These are phyloP conservation scores for Metallyticus violacea DNA, from an alignment of 2,888 invertebrate genomes.

Conservation along the genomic window DNA sequence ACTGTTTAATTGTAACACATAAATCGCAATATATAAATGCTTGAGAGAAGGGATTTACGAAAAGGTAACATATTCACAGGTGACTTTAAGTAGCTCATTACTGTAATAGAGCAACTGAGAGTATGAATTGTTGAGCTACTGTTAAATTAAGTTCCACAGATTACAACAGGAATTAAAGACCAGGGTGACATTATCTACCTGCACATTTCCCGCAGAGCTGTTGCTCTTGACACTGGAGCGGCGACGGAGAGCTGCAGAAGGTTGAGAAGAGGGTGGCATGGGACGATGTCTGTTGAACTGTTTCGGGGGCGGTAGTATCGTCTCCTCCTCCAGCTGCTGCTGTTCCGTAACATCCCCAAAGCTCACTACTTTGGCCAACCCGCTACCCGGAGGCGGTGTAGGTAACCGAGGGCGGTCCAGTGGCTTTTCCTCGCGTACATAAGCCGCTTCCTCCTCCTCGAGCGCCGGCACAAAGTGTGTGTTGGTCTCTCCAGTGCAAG, in stretches of 20 bases:
- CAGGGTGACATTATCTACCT: no score
- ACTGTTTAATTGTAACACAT: no score
- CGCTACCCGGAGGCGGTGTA: conserved; percentile 41
- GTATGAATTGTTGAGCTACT: no score
- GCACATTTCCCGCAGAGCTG: not conserved
- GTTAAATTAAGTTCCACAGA: no score
- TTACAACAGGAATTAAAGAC: no score
- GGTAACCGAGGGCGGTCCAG: conserved; percentile 42
- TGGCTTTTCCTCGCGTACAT: conserved; percentile 28
- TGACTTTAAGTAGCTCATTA: no score
- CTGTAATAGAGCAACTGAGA: no score
- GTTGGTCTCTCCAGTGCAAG: conserved; percentile 37
- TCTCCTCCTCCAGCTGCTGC: conserved; percentile 36
- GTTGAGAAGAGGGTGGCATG: not conserved
- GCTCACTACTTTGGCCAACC: conserved; percentile 30
- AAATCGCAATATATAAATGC: no score
- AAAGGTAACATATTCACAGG: no score
- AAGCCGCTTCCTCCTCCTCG: conserved; percentile 32
- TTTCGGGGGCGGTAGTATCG: conserved; percentile 44
- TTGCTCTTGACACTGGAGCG: conserved; percentile 44
- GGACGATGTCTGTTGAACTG: conserved; percentile 45
- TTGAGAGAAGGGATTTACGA: no score
- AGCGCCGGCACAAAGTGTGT: conserved; percentile 41
- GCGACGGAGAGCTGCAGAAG: conserved; percentile 42
- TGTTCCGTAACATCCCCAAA: conserved; percentile 33